These are phyloP conservation scores for Leptinotarsa haldemani DNA, from an alignment of 2,888 invertebrate species.

Conservation along the genomic window DNA sequence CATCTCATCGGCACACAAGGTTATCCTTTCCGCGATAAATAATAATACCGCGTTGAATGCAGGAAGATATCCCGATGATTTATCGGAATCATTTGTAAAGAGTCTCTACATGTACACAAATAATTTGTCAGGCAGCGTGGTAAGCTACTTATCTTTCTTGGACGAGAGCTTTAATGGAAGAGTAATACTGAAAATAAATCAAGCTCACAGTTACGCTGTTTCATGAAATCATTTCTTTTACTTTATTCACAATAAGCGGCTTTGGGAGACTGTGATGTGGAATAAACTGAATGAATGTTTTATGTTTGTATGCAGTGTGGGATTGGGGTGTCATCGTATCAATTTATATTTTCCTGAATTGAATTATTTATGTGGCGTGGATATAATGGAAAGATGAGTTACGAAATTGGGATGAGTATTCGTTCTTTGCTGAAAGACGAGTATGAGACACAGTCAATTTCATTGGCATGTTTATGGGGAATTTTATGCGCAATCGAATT, in stretches of 20 bases:
- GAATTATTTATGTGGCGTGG: not conserved
- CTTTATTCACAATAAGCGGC: conserved; percentile 43
- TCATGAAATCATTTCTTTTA: conserved; percentile 29
- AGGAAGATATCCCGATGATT: conserved; percentile 43
- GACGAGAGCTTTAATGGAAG: conserved; percentile 49
- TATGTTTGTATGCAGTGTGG: conserved; percentile 36
- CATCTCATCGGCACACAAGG: conserved; percentile 6
- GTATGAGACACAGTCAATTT: not conserved
- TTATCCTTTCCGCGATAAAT: conserved; percentile 11
- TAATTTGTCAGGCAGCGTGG: conserved; percentile 50
- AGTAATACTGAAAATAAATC: conserved; percentile 26
- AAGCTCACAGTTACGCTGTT: conserved; percentile 19
- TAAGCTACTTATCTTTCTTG: conserved; percentile 51
- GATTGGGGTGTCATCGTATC: conserved; percentile 33
- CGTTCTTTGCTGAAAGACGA: not conserved
- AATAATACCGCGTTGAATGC: conserved; percentile 9
- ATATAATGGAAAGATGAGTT: not conserved
- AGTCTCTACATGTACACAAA: conserved; percentile 48
- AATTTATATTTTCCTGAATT: conserved; percentile 8
- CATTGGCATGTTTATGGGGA: no score
- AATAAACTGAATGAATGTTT: conserved; percentile 42
- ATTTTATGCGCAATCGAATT: no score
- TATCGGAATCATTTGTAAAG: conserved; percentile 48
- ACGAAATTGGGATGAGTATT: not conserved
- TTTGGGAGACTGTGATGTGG: conserved; percentile 36